Evolutionary conservation across 2,888 invertebrate species (phyloP).

Genomic region (Coecobrya sp.): DNA sequence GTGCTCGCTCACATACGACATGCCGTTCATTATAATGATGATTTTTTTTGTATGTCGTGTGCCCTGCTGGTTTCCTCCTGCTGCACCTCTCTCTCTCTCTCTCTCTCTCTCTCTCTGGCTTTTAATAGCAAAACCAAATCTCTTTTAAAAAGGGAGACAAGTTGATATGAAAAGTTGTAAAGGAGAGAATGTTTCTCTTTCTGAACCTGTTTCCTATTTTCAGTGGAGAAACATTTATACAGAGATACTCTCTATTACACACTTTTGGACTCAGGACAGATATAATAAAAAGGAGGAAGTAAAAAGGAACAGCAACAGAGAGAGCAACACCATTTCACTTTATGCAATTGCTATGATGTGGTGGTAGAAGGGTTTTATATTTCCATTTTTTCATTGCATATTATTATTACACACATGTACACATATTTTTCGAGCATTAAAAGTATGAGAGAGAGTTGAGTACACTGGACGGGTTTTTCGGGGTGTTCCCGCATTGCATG

Average conservation of each 20-base stretch:
- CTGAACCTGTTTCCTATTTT: too few relatives aligned
- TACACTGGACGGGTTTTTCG: slow-evolving; percentile 53
- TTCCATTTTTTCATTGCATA: slow-evolving; percentile 23
- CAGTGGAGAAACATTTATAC: too few relatives aligned
- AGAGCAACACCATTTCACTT: background rate
- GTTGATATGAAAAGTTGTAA: too few relatives aligned
- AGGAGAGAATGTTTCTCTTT: too few relatives aligned
- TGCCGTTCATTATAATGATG: slow-evolving; percentile 34
- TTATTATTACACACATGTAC: background rate
- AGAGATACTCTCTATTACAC: too few relatives aligned
- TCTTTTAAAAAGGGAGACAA: too few relatives aligned
- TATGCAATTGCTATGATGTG: background rate
- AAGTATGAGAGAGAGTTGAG: slow-evolving; percentile 20
- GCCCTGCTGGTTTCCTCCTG: too few relatives aligned
- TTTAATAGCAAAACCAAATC: background rate
- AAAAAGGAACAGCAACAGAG: too few relatives aligned
- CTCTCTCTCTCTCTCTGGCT: background rate
- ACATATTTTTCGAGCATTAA: background rate
- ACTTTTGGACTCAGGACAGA: too few relatives aligned
- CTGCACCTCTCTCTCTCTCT: too few relatives aligned
- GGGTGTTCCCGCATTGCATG: slow-evolving; percentile 32
- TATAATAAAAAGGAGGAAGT: too few relatives aligned
- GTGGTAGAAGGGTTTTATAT: slow-evolving; percentile 25
- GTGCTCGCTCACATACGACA: slow-evolving; percentile 17
- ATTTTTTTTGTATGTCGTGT: slow-evolving; percentile 12